Evolutionary conservation across 2,797 vertebrate species (phyloP), one percentile per base, ranked within the genome.

Genomic region (Acanthis flammea): DNA sequence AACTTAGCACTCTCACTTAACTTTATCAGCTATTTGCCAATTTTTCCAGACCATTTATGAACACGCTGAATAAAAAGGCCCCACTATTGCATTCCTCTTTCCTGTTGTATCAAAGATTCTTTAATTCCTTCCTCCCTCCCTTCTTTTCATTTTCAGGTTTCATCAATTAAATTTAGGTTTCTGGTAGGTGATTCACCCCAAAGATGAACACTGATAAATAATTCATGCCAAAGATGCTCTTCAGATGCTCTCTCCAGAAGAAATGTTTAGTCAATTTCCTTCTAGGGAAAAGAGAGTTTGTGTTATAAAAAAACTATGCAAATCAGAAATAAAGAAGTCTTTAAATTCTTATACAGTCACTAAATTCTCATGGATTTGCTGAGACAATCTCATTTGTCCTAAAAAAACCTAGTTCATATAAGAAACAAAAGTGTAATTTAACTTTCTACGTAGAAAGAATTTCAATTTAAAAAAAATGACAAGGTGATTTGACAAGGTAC

Each of bases 181-280:
- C 77, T 75, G 58, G 45, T 53, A 88, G 25, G 45, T 57, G 37
- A 86, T 88, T 76, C 80, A 79, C 27, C 51, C 60, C 31, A 37
- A 83, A 86, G 61, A 89, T 48, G 66, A 86, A 81, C 50, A 81
- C 65, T 75, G 74, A 39, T 63, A 95, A 95, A 79, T 63, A 91
- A 95, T 68, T 90, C 67, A 76, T 68, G 77, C 19, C 78, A 92
- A 91, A 81, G 53, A 78, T 67, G 71, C 7, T 92, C 62, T 91
- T 81, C 63, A 92, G 65, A 67, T 80, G 61, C 28, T 90, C 47
- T 72, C 47, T 90, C 44, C 86, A 88, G 55, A 88, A 91, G 35
- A 30, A 85, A 83, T 51, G 61, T 10, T 80, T 76, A 91, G 60
- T 39, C 39, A 76, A 76, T 83, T 88, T 86, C 57, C 76, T 92